Evolutionary conservation across 1,140 invertebrate species (phyloP), one percentile per base, ranked within the genome.

Genomic region (Bombus haemorrhoidalis): DNA sequence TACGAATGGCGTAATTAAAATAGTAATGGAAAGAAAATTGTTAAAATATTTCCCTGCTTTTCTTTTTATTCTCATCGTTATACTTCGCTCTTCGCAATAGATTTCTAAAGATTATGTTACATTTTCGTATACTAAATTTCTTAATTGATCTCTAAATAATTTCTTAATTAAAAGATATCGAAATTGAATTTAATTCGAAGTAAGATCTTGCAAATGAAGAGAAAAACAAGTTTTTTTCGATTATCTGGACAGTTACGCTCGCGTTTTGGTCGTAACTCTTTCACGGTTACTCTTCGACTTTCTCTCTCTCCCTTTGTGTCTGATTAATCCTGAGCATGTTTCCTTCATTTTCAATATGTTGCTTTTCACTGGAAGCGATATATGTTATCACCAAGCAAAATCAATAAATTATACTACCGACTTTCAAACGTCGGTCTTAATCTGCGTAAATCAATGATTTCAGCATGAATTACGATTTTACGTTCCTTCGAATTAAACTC

Each of bases 241-340:
- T 77, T 78, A 69, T 78, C 82, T 69, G 64, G 64, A 32, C 47
- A 13, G 37, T 43, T 64, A 13, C 25, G 3, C 47, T 25, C 28
- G 32, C n/a, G 13, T 59, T 53, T 53, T 43, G 6, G 59, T 62
- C 25, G 32, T 43, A 62, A 72, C 37, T 80, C 28, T 64, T 39
- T 62, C 83, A 69, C 53, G 34, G 34, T 62, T 47, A 80, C 57
- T 79, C 68, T 85, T 79, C 75, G 82, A 79, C 82, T 84, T 72
- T 85, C 83, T 85, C 83, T 85, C 83, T 85, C 83, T 83, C 76
- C 81, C 78, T 85, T 59, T 64, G 34, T 72, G 41, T 34, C 83
- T 71, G 83, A 85, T 80, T 85, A 85, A 80, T 62, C 53, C 83
- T 57, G 37, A 47, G 83, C 83, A 85, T 85, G 83, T 43, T 80